Base-by-base conservation (phyloP, 2,113 vertebrate genomes). In the Perccottus glenii region DNA sequence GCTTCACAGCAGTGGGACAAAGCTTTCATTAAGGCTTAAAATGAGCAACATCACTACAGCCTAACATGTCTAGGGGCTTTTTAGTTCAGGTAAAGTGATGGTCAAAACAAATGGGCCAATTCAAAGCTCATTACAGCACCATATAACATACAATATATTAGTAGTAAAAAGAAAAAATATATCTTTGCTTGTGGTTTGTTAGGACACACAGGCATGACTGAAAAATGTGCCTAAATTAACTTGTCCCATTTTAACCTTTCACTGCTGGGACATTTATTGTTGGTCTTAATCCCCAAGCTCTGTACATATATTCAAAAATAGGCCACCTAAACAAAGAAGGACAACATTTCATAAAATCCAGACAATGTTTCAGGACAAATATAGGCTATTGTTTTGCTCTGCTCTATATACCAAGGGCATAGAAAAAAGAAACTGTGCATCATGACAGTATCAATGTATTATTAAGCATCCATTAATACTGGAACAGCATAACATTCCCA, bases 1-100 rank as follows among this genome's bases (percentile, higher is more conserved):
- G 62, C 84, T 72, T 83, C 83, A 78, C 82, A 84, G 84, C 77
- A 36, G 82, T 87, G 50, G 78, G 70, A 89, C 69, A 76, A 67
- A 80, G 82, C 88, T 88, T 90, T 89, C 84, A 90, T 93, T 88
- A 88, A 81, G 67, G 84, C 68, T 70, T 75, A 90, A 89, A 89
- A 77, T 77, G 84, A 87, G 67, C 78, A 78, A 84, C 79, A 84
- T 90, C 80, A 80, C 81, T 63, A 80, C 70, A 69, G 57, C 60
- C 64, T 53, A 55, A 59, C 65, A 67, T 64, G 64, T 84, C 83
- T 72, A 63, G 85, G 81, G 87, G 77, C 80, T 70, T 76, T 88
- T 88, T 64, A 73, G 66, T 78, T 77, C 84, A 67, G 80, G 75
- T 83, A 67, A 78, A 77, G 75, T 63, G 74, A 74, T 73, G 71